These are phyloP conservation scores for Eutrigla gurnardus DNA, from an alignment of 2,797 vertebrate species.

Conservation along the genomic window DNA sequence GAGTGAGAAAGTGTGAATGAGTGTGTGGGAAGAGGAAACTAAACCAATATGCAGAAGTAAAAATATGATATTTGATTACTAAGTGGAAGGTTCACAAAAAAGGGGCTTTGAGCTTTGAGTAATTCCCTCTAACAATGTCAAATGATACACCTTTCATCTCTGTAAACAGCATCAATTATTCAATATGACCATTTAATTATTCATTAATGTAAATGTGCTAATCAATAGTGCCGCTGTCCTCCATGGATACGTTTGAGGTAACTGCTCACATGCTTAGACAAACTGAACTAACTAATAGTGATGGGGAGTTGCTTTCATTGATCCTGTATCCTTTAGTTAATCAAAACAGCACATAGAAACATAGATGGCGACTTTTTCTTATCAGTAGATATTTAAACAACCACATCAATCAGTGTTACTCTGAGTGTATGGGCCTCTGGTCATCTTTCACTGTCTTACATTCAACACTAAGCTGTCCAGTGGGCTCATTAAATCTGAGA, in stretches of 20 bases:
- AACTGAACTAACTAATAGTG: background rate
- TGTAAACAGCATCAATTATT: slow-evolving; percentile 43
- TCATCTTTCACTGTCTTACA: slow-evolving; percentile 18
- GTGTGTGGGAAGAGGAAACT: slow-evolving; percentile 1
- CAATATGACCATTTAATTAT: slow-evolving; percentile 36
- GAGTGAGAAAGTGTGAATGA: slow-evolving; percentile 16
- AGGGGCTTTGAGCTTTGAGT: background rate
- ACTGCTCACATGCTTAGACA: background rate
- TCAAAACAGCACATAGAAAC: background rate
- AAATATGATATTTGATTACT: slow-evolving; percentile 2
- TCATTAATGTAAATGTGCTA: slow-evolving; percentile 14
- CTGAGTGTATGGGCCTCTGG: background rate
- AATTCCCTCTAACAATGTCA: slow-evolving; percentile 18
- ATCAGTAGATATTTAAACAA: slow-evolving; percentile 16
- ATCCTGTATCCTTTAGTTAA: slow-evolving; percentile 4
- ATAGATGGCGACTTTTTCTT: background rate
- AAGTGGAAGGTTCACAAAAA: background rate
- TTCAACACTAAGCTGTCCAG: slow-evolving; percentile 19
- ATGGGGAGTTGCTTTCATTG: slow-evolving; percentile 11
- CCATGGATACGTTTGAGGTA: background rate
- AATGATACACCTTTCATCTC: slow-evolving; percentile 1
- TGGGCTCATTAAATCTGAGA: slow-evolving; percentile 36
- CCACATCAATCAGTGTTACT: slow-evolving; percentile 17
- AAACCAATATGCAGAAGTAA: slow-evolving; percentile 9
- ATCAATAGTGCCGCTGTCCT: slow-evolving; percentile 6